Evolutionary conservation across 1,140 invertebrate genomes (phyloP).

Genomic region (Orchestia grillus): DNA sequence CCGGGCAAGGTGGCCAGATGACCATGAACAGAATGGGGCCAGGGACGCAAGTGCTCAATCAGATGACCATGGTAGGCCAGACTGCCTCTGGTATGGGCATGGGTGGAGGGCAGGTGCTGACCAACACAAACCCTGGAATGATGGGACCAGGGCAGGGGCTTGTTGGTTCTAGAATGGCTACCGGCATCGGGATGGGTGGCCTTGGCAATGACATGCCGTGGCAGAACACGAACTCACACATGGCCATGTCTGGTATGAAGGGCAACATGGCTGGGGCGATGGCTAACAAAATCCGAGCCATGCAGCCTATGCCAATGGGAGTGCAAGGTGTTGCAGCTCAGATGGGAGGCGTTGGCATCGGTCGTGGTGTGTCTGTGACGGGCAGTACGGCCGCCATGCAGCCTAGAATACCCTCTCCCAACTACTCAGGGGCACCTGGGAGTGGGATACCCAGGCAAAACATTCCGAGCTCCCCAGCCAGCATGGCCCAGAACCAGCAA

Average conservation of each 20-base stretch:
- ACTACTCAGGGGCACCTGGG: constrained; percentile 54
- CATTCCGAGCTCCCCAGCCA: constrained; percentile 63
- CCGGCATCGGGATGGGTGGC: constrained; percentile 3
- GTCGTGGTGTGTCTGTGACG: constrained; percentile 28
- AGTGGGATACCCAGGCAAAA: constrained; percentile 61
- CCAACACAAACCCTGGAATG: constrained; percentile 23
- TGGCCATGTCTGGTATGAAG: constrained; percentile 16
- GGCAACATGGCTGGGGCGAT: background rate
- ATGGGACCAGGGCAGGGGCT: background rate
- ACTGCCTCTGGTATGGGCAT: constrained; percentile 3
- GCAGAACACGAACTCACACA: constrained; percentile 21
- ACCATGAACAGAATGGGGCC: constrained; percentile 18
- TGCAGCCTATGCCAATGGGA: constrained; percentile 5
- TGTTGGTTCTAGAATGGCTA: background rate
- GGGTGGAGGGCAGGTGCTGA: constrained; percentile 33
- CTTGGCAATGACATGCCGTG: constrained; percentile 46
- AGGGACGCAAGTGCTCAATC: constrained; percentile 3
- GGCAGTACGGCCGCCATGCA: constrained; percentile 60
- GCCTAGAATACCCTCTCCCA: constrained; percentile 66
- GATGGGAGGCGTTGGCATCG: background rate
- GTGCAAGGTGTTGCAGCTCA: background rate
- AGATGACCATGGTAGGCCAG: constrained; percentile 22
- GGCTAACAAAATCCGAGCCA: constrained; percentile 14
- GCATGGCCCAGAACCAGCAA: constrained; percentile 59
- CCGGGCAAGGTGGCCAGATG: constrained; percentile 49